A percentile compares a stretch with the other conserved stretches of the same genome.
Evolutionary conservation across 35 echinoderm and acorn worm species (phyloP).

Genomic region (Chiridota heheva): DNA sequence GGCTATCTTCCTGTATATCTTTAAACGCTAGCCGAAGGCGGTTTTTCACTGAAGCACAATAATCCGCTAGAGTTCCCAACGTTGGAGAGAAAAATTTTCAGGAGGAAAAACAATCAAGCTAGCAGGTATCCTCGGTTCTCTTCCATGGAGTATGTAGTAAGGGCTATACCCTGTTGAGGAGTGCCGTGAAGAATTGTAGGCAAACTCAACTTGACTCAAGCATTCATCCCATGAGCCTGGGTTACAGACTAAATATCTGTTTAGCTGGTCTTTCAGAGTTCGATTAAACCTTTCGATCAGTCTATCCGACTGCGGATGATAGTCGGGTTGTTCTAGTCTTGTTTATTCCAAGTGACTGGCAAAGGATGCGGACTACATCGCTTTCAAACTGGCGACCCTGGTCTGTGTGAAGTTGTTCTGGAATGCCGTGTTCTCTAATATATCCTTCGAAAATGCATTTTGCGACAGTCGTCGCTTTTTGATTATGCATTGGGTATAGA

Average conservation of each 20-base stretch:
- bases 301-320: conserved; percentile 14
- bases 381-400: conserved; percentile 54
- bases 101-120: background rate
- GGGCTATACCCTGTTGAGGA: background rate
- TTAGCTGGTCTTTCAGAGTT: conserved; percentile 26
- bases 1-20: too few species aligned
- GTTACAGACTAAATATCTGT: background rate
- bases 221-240: background rate
- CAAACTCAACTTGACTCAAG: background rate
- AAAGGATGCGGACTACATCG: background rate
- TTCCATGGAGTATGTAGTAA: conserved; percentile 1
- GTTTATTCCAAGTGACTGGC: conserved; percentile 1
- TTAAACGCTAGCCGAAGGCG: background rate
- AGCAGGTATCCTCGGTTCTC: background rate
- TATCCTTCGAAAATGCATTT: conserved; percentile 1
- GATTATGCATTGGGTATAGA: conserved; percentile 14
- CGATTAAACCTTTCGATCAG: conserved; percentile 4
- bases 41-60: background rate
- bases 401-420: conserved; percentile 32
- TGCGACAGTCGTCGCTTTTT: conserved; percentile 24
- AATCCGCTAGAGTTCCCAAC: background rate
- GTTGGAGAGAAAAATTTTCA: background rate
- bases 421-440: conserved; percentile 1
- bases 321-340: conserved; percentile 38
- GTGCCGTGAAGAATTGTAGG: conserved; percentile 2